Evolutionary conservation across 2,888 invertebrate genomes (phyloP).

Genomic region (Willowsia nigromaculata): DNA sequence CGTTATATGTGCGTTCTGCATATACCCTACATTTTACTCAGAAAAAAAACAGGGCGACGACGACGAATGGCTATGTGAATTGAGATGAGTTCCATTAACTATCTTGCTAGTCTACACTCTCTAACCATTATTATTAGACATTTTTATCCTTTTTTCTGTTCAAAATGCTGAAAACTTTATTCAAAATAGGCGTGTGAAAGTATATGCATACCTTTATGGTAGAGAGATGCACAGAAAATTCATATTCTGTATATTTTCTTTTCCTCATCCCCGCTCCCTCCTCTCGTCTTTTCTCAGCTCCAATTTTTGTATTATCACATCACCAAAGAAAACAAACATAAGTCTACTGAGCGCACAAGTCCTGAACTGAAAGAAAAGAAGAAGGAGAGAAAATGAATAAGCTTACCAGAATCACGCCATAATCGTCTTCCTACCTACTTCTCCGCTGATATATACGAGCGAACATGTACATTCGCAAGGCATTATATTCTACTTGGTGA

Average conservation of each 20-base stretch:
- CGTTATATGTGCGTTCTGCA: background rate
- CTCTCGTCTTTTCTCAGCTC: background rate
- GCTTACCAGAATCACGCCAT: background rate
- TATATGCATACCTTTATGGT: background rate
- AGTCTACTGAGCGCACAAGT: background rate
- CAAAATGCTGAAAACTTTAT: background rate
- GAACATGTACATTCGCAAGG: background rate
- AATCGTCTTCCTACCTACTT: background rate
- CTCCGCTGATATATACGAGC: background rate
- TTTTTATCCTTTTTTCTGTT: background rate
- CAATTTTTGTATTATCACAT: conserved; percentile 21
- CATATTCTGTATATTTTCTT: conserved; percentile 6
- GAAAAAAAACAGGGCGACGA: background rate
- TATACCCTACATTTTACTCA: background rate
- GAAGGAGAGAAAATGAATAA: background rate
- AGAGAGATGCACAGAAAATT: background rate
- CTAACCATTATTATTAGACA: conserved; percentile 15
- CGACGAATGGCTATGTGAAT: background rate
- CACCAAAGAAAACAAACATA: conserved; percentile 29
- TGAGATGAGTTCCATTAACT: conserved; percentile 26
- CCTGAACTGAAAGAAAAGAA: background rate
- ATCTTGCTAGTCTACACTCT: background rate
- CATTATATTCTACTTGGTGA: background rate
- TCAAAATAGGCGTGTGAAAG: background rate
- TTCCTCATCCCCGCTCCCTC: conserved; percentile 15